Percentiles rank a stretch among this genome's conserved stretches.
These are phyloP conservation scores for Listronotus bonariensis DNA, from an alignment of 1,140 invertebrate genomes.

Conservation along the genomic window DNA sequence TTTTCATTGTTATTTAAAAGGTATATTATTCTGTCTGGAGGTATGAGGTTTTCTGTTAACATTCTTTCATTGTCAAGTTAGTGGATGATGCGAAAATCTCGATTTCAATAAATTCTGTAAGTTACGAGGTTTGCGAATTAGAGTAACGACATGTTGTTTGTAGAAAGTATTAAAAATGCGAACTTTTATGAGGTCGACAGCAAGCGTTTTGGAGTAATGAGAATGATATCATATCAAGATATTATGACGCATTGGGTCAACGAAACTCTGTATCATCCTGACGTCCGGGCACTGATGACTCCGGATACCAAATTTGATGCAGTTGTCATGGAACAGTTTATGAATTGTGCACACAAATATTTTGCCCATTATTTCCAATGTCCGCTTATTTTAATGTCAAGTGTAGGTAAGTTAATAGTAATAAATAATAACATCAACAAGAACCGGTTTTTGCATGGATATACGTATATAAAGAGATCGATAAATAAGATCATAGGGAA, in stretches of 20 bases:
- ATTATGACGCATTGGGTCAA: constrained; percentile 18
- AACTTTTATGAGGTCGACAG: constrained; percentile 14
- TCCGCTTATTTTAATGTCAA: constrained; percentile 16
- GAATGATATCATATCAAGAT: constrained; percentile 5
- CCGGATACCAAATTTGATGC: constrained; percentile 50
- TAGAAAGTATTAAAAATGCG: not conserved
- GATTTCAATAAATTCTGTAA: too few relatives aligned
- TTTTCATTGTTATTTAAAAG: too few relatives aligned
- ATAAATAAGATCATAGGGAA: too few relatives aligned
- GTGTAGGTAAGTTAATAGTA: constrained; percentile 16
- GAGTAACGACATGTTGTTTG: too few relatives aligned
- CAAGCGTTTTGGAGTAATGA: not conserved
- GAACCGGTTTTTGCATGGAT: too few relatives aligned
- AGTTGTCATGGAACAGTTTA: constrained; percentile 55
- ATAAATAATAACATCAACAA: too few relatives aligned
- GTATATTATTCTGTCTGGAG: too few relatives aligned
- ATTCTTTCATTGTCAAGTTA: not conserved
- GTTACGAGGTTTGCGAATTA: too few relatives aligned
- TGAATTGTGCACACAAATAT: constrained; percentile 54
- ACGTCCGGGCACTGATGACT: constrained; percentile 8
- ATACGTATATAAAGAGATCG: too few relatives aligned
- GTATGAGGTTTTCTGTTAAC: not conserved
- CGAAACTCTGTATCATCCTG: constrained; percentile 7
- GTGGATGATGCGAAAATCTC: too few relatives aligned
- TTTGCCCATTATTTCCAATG: constrained; percentile 49